Base-by-base conservation (phyloP, 2,888 invertebrate species). In the Himalopsyche japonica region DNA sequence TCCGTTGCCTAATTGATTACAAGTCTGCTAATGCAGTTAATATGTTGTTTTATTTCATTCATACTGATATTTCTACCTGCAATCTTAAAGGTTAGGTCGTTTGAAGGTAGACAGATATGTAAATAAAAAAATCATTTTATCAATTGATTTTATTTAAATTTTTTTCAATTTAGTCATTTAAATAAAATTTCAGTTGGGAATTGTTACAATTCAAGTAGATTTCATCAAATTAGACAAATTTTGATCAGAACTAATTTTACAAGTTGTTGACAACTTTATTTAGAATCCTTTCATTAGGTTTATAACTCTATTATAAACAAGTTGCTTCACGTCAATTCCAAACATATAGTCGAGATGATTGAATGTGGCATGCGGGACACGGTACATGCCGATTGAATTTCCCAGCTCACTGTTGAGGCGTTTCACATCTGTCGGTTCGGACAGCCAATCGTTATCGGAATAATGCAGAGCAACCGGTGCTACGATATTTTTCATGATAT, bases 331-430 rank as follows among this genome's bases (percentile, higher is more conserved):
- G 86, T 94, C 91, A 80, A 91, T 93, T 3, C 92, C 93, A 88
- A 93, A 93, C 4, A 94, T 90, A 87, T 93, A 93, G 88, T 94
- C 94, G 78, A 94, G 88, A 88, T 94, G 94, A 87, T 92, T 93
- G 88, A 93, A 93, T 82, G 91, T 89, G 5, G 89, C 87, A 79
- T 92, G 87, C 0, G 92, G 90, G 0, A 93, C 92, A 87, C 90
- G 89, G 86, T 90, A 92, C 87, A 91, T 91, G 18, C 92, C 93
- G 0, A 93, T 87, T 0, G 90, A 89, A 12, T 90, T 89, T 18
- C 90, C 90, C 0, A 94, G 88, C 88, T 91, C 89, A 49, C 87
- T 87, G 20, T 90, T 89, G 27, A 93, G 87, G 86, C 87, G 90
- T 30, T 90, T 88, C 0, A 93, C 92, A 86, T 93, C 93, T 27